A percentile compares a stretch with the other conserved stretches of the same genome.
Conservation (phyloP, 1,140 invertebrate species). For the Drosophila sp. region DNA sequence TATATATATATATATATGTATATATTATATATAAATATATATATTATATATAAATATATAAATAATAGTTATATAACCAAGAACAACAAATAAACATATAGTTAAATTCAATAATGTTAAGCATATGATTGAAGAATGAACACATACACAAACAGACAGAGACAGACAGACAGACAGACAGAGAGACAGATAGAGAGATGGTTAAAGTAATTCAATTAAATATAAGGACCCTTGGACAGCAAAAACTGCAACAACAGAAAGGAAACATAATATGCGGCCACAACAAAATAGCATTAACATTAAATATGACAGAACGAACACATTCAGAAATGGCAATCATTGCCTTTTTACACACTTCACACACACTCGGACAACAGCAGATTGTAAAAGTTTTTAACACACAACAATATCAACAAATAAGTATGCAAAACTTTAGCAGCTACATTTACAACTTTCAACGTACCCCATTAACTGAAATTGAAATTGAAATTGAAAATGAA, state of each 20-base stretch:
- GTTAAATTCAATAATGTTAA: constrained; percentile 83
- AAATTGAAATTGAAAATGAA: constrained; percentile 43
- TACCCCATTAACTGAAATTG: constrained; percentile 41
- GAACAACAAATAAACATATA: constrained; percentile 82
- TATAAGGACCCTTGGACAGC: constrained; percentile 65
- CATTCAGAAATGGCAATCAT: constrained; percentile 40
- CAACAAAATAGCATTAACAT: constrained; percentile 15
- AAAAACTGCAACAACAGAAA: constrained; percentile 17
- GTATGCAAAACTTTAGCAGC: constrained; percentile 58
- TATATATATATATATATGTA: constrained; percentile 60
- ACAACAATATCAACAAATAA: constrained; percentile 44
- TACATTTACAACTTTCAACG: constrained; percentile 45
- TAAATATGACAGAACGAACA: constrained; percentile 15
- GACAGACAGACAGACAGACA: constrained; percentile 46
- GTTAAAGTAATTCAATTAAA: constrained; percentile 80
- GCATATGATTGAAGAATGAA: constrained; percentile 54
- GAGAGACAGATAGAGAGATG: constrained; percentile 33
- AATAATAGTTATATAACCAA: constrained; percentile 80
- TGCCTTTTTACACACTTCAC: constrained; percentile 32
- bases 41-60: constrained; percentile 43
- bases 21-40: constrained; percentile 43
- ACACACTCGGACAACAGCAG: constrained; percentile 41
- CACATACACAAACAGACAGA: constrained; percentile 43
- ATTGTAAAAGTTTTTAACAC: constrained; percentile 67
- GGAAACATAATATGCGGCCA: constrained; percentile 44